phyloP scores from a whole-genome alignment of 2,888 invertebrate species.

The Dimorphilus gyrociliatus region DNA sequence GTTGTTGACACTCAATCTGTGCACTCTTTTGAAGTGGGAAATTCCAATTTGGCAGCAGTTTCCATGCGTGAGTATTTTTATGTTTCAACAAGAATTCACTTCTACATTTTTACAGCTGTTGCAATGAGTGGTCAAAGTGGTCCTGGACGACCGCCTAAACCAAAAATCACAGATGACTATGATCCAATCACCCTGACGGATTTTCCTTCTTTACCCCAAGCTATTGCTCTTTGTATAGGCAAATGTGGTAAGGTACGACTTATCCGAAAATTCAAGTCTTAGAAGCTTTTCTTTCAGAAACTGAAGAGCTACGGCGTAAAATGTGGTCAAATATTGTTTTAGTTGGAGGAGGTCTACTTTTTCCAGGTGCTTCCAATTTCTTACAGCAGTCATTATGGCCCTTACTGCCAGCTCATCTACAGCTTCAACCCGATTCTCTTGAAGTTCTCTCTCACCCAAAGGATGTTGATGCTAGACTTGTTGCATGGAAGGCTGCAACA shows the following conservation, averaged over 20 bases:
- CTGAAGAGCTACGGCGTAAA: constrained; percentile 72
- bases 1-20: too few relatives aligned
- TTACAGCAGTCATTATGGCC: constrained; percentile 66
- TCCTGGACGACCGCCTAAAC: too few relatives aligned
- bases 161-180: too few relatives aligned
- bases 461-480: constrained; percentile 71
- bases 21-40: too few relatives aligned
- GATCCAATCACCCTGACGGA: too few relatives aligned
- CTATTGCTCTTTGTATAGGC: constrained; percentile 76
- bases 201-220: too few relatives aligned
- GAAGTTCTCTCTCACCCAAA: constrained; percentile 78
- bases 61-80: too few relatives aligned
- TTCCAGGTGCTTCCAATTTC: constrained; percentile 67
- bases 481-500: constrained; percentile 79
- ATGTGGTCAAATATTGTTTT: constrained; percentile 83
- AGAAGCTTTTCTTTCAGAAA: constrained; percentile 40
- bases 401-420: constrained; percentile 62
- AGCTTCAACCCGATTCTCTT: constrained; percentile 49
- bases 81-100: too few relatives aligned
- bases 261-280: background rate
- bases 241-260: constrained; percentile 51
- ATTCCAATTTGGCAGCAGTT: too few relatives aligned
- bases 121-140: too few relatives aligned
- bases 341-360: constrained; percentile 78
- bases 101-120: too few relatives aligned